Conservation (phyloP, 2,888 invertebrate genomes). For the Macroteleia sp. region DNA sequence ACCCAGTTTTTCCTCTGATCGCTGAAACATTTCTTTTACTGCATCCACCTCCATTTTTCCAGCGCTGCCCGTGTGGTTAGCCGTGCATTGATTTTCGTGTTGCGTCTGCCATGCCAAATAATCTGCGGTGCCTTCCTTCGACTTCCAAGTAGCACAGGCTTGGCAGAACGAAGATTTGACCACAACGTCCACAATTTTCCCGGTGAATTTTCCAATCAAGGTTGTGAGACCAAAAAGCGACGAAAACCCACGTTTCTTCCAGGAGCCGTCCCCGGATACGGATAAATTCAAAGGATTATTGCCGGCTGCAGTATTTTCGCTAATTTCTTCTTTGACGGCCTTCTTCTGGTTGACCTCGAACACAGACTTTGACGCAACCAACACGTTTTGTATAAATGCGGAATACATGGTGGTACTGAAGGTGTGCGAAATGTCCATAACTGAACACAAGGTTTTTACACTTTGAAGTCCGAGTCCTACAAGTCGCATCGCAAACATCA, state of each 20-base stretch:
- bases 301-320: slow-evolving; percentile 31
- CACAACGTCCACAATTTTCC: slow-evolving; percentile 13
- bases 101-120: no score
- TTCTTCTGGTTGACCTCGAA: slow-evolving; percentile 30
- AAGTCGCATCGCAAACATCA: slow-evolving; percentile 67
- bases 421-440: slow-evolving; percentile 16
- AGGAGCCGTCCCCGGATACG: slow-evolving; percentile 11
- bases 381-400: slow-evolving; percentile 28
- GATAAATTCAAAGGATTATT: slow-evolving; percentile 13
- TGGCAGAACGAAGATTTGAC: slow-evolving; percentile 21
- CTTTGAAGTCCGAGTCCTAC: slow-evolving; percentile 56
- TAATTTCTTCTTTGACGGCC: slow-evolving; percentile 50
- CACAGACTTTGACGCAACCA: slow-evolving; percentile 34
- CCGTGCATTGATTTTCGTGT: slow-evolving; percentile 22
- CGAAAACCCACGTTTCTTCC: slow-evolving; percentile 24
- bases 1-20: slow-evolving; percentile 8
- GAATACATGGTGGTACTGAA: slow-evolving; percentile 21
- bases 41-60: slow-evolving; percentile 36
- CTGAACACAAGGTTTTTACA: slow-evolving; percentile 1
- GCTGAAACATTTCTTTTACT: slow-evolving; percentile 9
- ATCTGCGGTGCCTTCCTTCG: slow-evolving; percentile 19
- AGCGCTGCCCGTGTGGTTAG: slow-evolving; percentile 39
- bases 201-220: slow-evolving; percentile 20
- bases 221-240: slow-evolving; percentile 7
- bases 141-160: slow-evolving; percentile 19